Conservation (phyloP, 2,113 vertebrate species). For the Chroicocephalus ridibundus region DNA sequence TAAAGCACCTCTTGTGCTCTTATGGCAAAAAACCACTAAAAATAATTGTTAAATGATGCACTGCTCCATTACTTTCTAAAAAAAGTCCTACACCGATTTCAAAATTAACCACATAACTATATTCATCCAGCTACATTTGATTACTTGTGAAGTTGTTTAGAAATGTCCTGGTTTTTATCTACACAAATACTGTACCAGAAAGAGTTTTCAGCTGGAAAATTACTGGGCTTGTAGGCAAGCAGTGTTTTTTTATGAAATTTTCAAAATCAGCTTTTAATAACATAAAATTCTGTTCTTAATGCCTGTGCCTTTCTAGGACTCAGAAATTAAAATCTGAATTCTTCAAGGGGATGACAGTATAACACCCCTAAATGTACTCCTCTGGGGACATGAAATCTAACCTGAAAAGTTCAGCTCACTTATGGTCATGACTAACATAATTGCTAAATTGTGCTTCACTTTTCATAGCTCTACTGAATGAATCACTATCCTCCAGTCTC, state of each 20-base stretch:
- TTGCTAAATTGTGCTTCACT: neutral
- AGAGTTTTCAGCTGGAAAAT: neutral
- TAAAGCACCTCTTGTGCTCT: neutral
- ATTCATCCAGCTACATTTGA: neutral
- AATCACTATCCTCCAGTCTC: neutral
- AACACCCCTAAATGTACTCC: neutral
- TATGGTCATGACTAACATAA: neutral
- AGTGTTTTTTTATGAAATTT: neutral
- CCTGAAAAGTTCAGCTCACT: neutral
- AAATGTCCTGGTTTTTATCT: neutral
- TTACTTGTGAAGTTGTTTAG: neutral
- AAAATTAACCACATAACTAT: neutral
- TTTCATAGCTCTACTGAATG: neutral
- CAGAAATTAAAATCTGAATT: neutral
- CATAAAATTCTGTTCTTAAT: neutral
- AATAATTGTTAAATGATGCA: neutral
- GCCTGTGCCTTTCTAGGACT: neutral
- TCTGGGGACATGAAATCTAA: neutral
- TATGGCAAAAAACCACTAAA: neutral
- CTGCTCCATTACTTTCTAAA: neutral
- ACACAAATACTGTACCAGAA: neutral
- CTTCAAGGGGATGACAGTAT: neutral
- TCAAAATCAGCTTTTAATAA: neutral
- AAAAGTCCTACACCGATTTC: neutral
- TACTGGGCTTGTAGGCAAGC: neutral